Evolutionary conservation across 2,888 invertebrate species (phyloP), one percentile per base, ranked within the genome.

Genomic region (Trichogramma dendrolimi): DNA sequence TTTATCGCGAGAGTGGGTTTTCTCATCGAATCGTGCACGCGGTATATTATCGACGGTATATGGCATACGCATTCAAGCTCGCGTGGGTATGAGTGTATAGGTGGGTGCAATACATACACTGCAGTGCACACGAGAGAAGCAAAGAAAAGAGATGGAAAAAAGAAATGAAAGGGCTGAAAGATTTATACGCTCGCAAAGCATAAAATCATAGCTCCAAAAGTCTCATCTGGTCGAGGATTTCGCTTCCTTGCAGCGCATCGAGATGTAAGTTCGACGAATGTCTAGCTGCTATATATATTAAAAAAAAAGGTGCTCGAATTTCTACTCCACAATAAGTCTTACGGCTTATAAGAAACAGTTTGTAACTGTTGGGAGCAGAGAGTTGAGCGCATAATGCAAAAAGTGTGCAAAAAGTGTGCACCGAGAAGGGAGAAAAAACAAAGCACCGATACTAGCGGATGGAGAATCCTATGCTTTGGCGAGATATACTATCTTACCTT

Each of bases 141-240:
- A 27, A 27, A 27, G 27, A 27, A 27, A 27, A 27, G 27, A 27
- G 27, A 27, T 27, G 27, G 2, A 27, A 27, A 27, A 27, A 27
- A 27, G 2, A 27, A 27, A 27, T 27, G 27, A 27, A 27, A 27
- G 27, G 27, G 27, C 27, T 27, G 52, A 53, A 52, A 53, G 58
- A 58, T 58, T 53, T 58, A 58, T 58, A 53, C 10, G 27, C 27
- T 27, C 58, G 11, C n/a, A 47, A 47, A 46, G 58, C 53, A 53
- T 53, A 58, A 58, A 53, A 58, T 44, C 40, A 44, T 38, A 11
- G 53, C 52, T 6, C 27, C 14, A 14, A 50, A n/a, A 49, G 48
- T 48, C 39, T 10, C 46, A 40, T 8, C 56, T 7, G 41, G 3
- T 3, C 43, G 53, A 60, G 44, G 39, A 51, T 51, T 51, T 57